phyloP scores from a whole-genome alignment of 2,888 invertebrate species.

The Volucella bombylans region DNA sequence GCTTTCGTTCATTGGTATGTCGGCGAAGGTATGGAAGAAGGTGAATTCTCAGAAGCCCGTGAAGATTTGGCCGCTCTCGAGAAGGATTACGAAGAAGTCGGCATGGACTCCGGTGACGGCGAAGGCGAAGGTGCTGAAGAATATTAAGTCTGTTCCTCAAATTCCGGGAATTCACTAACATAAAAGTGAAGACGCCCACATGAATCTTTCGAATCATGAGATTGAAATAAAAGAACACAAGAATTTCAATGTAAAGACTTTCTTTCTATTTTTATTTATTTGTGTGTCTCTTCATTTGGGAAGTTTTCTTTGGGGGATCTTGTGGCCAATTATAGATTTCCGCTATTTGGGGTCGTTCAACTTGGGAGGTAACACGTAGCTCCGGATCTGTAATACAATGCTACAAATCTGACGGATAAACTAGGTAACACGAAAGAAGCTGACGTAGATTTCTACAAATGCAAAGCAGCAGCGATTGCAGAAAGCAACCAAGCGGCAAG shows the following conservation, averaged over 20 bases:
- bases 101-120: conserved; percentile 92
- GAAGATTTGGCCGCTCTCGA: conserved; percentile 90
- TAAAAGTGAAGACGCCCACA: conserved; percentile 42
- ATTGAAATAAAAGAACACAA: conserved; percentile 65
- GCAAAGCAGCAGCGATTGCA: too few relatives aligned
- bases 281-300: background rate
- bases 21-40: conserved; percentile 93
- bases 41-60: conserved; percentile 93
- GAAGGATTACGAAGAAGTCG: conserved; percentile 94
- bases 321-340: conserved; percentile 18
- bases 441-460: too few relatives aligned
- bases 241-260: conserved; percentile 53
- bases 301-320: background rate
- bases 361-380: conserved; percentile 4
- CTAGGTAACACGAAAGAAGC: background rate
- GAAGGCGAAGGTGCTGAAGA: conserved; percentile 92
- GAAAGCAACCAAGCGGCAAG: too few relatives aligned
- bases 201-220: conserved; percentile 66
- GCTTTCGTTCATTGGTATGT: conserved; percentile 98
- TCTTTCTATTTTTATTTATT: conserved; percentile 33
- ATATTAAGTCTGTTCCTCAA: conserved; percentile 84
- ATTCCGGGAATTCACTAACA: conserved; percentile 48
- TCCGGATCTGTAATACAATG: background rate
- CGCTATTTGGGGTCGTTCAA: conserved; percentile 18
- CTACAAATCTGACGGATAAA: too few relatives aligned